These are phyloP conservation scores for Xerus inauris DNA, from an alignment of 2,113 vertebrate species.

Conservation along the genomic window DNA sequence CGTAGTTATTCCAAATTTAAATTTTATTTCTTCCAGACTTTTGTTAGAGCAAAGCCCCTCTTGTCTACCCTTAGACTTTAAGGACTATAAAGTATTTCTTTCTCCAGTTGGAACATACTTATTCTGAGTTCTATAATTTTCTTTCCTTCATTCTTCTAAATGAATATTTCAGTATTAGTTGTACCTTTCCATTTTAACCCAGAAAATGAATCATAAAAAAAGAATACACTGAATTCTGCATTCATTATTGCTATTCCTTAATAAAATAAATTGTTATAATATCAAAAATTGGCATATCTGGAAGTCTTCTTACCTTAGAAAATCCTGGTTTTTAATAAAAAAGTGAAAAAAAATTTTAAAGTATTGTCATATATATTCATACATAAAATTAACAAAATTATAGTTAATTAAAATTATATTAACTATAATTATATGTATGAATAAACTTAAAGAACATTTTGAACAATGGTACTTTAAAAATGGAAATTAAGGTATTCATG, in stretches of 20 bases:
- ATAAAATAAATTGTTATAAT: background rate
- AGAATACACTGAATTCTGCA: background rate
- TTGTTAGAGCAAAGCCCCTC: slow-evolving; percentile 12
- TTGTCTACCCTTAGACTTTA: background rate
- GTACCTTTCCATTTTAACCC: background rate
- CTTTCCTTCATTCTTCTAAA: background rate
- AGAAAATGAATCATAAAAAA: background rate
- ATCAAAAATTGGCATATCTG: too few relatives aligned
- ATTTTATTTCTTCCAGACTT: background rate
- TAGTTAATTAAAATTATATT: too few relatives aligned
- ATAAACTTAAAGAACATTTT: background rate
- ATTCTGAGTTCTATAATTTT: background rate
- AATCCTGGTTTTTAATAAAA: background rate
- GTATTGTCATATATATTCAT: background rate
- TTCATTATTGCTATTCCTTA: background rate
- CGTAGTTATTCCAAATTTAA: background rate
- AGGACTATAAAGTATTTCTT: background rate
- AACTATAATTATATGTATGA: background rate
- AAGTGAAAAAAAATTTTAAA: background rate
- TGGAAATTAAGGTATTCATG: background rate
- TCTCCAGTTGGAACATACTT: background rate
- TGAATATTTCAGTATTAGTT: background rate
- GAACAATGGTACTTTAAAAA: background rate
- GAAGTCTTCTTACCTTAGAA: background rate
- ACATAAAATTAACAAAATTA: background rate